Evolutionary conservation across 2,797 vertebrate genomes (phyloP), one percentile per base, ranked within the genome.

Genomic region (Acridotheres tristis): DNA sequence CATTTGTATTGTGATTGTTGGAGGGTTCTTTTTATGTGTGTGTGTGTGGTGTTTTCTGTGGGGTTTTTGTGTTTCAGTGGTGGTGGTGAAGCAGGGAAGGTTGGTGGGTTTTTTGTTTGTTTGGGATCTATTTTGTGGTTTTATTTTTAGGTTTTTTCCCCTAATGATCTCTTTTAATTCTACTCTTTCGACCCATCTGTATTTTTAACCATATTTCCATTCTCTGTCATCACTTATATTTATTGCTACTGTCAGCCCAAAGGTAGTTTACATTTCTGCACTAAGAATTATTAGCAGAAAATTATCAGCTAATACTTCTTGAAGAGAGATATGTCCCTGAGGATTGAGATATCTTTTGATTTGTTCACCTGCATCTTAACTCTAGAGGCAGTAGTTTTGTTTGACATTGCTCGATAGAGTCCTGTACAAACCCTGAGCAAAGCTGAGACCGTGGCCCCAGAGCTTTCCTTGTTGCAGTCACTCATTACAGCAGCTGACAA

Each of bases 11-110:
- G 7, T 34, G 43, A 62, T 45, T n/a, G 3, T 29, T 76, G 22
- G n/a, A 51, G 54, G 4, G 17, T 1, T 0, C 4, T 4, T 20
- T 54, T n/a, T 22, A 4, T 36, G 5, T 20, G 8, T 6, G 10
- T 3, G 34, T 36, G 3, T 2, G 18, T 7, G 51, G 1, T 23
- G 7, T 20, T 58, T 58, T 87, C 16, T 58, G 13, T 25, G 11
- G 21, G 2, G 3, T 1, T 26, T 38, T 26, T 30, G 3, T 62
- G 12, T 13, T 57, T 48, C n/a, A 7, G 9, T 34, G 23, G 12
- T 13, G 11, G 10, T 61, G 30, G 30, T 40, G 11, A 25, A 21
- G 50, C 0, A 1, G 8, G 26, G 10, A 7, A 6, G 2, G 2
- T 5, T 61, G 6, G 4, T 43, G 25, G 5, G 3, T 38, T 62